phyloP scores from a whole-genome alignment of 2,113 vertebrate genomes.

The Pangasianodon gigas region DNA sequence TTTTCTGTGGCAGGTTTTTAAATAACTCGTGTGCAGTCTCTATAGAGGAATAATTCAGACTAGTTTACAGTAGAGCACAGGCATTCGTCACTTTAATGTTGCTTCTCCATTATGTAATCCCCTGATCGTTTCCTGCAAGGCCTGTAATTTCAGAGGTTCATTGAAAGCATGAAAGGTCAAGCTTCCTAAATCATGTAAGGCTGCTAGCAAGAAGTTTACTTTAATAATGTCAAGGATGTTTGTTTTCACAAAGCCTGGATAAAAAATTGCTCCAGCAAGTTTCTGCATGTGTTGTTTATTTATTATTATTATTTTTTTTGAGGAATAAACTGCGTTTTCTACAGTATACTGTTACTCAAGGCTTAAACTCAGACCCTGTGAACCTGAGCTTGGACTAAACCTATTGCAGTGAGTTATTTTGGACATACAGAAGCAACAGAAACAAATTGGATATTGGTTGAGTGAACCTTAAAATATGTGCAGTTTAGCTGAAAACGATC shows the following conservation, averaged over 20 bases:
- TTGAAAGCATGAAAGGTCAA: neutral
- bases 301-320: too few species aligned
- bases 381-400: neutral
- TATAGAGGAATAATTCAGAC: neutral
- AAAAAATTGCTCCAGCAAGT: neutral
- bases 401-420: neutral
- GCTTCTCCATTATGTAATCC: neutral
- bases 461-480: neutral
- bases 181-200: neutral
- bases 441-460: neutral
- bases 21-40: neutral
- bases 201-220: neutral
- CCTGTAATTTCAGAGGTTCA: neutral
- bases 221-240: neutral
- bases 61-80: conserved; percentile 9
- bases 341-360: neutral
- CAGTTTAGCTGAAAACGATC: neutral
- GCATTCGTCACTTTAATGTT: conserved; percentile 5
- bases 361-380: neutral
- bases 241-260: neutral
- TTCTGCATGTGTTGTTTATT: neutral
- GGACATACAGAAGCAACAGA: neutral
- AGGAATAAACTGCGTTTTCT: neutral
- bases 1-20: neutral
- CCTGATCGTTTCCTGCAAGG: neutral